Conservation (phyloP, 2,888 invertebrate genomes). For the Listrodromus nycthemerus region DNA sequence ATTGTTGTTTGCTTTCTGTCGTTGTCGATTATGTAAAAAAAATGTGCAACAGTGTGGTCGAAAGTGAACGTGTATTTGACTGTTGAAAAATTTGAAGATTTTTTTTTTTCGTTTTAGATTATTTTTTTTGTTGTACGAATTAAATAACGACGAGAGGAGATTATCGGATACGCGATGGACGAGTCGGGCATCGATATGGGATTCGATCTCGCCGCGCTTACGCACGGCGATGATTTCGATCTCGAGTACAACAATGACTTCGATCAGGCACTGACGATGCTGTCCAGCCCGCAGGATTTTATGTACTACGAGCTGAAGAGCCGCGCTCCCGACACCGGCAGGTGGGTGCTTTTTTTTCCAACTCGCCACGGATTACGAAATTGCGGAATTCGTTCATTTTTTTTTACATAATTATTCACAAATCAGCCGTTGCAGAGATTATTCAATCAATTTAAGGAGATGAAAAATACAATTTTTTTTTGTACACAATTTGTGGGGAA, state of each 20-base stretch:
- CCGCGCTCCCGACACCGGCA: constrained; percentile 87
- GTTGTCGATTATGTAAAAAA: not conserved
- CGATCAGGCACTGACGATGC: constrained; percentile 86
- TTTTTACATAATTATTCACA: not conserved
- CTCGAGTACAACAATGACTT: constrained; percentile 86
- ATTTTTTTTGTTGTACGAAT: not conserved
- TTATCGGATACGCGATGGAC: constrained; percentile 84
- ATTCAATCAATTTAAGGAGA: not conserved
- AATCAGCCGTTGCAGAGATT: not conserved
- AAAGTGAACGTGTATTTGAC: constrained; percentile 1
- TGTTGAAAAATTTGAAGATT: not conserved
- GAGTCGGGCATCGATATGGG: constrained; percentile 89
- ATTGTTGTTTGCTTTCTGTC: not conserved
- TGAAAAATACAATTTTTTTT: not conserved
- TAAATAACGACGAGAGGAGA: constrained; percentile 3
- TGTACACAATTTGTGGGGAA: not conserved
- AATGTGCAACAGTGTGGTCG: not conserved
- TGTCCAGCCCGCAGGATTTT: constrained; percentile 86
- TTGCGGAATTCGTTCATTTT: too few relatives aligned
- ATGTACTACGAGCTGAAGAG: constrained; percentile 89
- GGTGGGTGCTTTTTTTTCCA: constrained; percentile 81
- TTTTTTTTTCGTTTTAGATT: not conserved
- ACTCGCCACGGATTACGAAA: not conserved
- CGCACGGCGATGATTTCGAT: constrained; percentile 84
- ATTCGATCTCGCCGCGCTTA: constrained; percentile 87